A percentile compares a stretch with the other conserved stretches of the same genome.
Evolutionary conservation across 2,888 invertebrate genomes (phyloP).

Genomic region (Drosophila pegasa): DNA sequence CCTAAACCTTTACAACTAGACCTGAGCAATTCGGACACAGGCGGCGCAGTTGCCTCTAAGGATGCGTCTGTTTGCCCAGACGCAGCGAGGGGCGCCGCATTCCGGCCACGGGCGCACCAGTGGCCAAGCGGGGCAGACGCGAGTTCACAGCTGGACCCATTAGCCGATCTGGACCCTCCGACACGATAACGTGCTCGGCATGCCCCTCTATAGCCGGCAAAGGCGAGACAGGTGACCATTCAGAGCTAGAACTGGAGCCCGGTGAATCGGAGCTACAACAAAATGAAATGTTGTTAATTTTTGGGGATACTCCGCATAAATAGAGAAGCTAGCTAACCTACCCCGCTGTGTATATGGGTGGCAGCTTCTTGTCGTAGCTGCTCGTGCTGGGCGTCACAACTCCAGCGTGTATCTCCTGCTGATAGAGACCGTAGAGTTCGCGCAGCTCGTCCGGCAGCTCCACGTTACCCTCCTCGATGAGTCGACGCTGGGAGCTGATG

Average conservation of each 20-base stretch:
- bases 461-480: slow-evolving; percentile 92
- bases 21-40: slow-evolving; percentile 64
- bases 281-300: background rate
- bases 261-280: slow-evolving; percentile 83
- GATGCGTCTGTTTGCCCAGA: slow-evolving; percentile 58
- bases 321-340: slow-evolving; percentile 51
- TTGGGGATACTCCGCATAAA: background rate
- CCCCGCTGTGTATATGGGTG: slow-evolving; percentile 85
- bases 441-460: slow-evolving; percentile 90
- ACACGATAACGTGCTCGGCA: slow-evolving; percentile 44
- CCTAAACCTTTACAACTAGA: slow-evolving; percentile 49
- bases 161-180: slow-evolving; percentile 79
- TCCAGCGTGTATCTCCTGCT: slow-evolving; percentile 94
- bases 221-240: slow-evolving; percentile 85
- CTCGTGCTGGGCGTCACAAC: slow-evolving; percentile 85
- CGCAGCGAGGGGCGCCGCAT: slow-evolving; percentile 66
- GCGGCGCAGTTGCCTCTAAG: slow-evolving; percentile 45
- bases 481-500: slow-evolving; percentile 93
- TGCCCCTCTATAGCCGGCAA: slow-evolving; percentile 77
- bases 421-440: slow-evolving; percentile 92
- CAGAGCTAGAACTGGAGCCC: slow-evolving; percentile 85
- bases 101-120: slow-evolving; percentile 32
- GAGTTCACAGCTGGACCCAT: slow-evolving; percentile 84
- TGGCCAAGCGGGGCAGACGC: slow-evolving; percentile 81
- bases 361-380: slow-evolving; percentile 83